These are phyloP conservation scores for Drosophila neoperkinsi DNA, from an alignment of 2,888 invertebrate species.

Conservation along the genomic window DNA sequence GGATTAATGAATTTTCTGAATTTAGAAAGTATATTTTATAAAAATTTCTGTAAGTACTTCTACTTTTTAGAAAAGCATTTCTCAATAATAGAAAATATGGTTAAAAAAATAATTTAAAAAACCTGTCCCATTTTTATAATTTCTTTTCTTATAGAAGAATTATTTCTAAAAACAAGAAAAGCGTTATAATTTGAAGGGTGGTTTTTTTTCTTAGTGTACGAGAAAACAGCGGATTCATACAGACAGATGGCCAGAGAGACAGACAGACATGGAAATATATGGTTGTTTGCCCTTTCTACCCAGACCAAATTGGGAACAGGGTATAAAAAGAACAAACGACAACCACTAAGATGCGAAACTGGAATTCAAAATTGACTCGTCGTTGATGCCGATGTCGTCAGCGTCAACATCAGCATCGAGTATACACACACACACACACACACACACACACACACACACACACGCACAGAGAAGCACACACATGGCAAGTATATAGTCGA, in stretches of 20 bases:
- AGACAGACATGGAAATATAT: not conserved
- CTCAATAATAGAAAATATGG: not conserved
- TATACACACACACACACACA: conserved; percentile 14
- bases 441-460: conserved; percentile 3
- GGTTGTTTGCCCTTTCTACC: not conserved
- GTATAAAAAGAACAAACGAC: conserved; percentile 30
- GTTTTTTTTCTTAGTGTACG: not conserved
- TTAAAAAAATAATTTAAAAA: no score
- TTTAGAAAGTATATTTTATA: no score
- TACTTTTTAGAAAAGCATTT: not conserved
- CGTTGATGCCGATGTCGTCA: conserved; percentile 63
- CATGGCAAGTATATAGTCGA: conserved; percentile 20
- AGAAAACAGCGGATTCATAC: not conserved
- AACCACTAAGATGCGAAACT: conserved; percentile 64
- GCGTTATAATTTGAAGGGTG: not conserved
- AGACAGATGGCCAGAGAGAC: not conserved
- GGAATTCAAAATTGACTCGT: conserved; percentile 76
- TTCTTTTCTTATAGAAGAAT: not conserved
- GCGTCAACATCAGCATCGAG: conserved; percentile 34
- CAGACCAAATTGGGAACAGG: conserved; percentile 1
- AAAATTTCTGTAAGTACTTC: not conserved
- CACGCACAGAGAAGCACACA: not conserved
- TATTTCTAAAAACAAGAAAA: not conserved
- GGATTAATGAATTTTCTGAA: not conserved
- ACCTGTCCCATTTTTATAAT: not conserved